Percentiles rank a stretch among this genome's conserved stretches.
These are phyloP conservation scores for Dasypus novemcinctus DNA, from an alignment of 2,113 vertebrate species.

Conservation along the genomic window DNA sequence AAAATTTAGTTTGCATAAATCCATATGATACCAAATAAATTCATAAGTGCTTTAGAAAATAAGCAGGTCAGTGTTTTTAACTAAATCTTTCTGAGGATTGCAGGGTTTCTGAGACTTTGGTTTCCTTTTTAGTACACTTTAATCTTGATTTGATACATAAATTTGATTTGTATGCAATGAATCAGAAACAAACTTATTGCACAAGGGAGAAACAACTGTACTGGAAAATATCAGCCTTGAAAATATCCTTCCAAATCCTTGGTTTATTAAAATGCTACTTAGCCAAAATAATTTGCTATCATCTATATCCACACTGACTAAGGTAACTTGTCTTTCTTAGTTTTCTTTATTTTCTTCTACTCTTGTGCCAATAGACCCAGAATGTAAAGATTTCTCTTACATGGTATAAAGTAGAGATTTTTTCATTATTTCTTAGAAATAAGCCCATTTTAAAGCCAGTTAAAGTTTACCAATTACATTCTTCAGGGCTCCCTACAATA, in stretches of 20 bases:
- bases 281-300: not conserved
- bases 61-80: not conserved
- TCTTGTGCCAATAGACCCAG: not conserved
- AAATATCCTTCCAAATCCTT: slow-evolving; percentile 40
- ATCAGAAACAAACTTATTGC: not conserved
- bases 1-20: slow-evolving; percentile 37
- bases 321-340: not conserved
- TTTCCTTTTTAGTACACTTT: slow-evolving; percentile 27
- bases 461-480: not conserved
- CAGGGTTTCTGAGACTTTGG: not conserved
- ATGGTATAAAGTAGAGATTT: not conserved
- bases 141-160: slow-evolving; percentile 29
- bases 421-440: not conserved
- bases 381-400: not conserved
- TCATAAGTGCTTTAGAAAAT: not conserved
- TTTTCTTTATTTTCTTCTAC: not conserved
- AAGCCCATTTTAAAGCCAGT: not conserved
- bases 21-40: not conserved
- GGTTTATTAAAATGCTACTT: slow-evolving; percentile 30
- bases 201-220: slow-evolving; percentile 2
- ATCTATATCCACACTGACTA: slow-evolving; percentile 17
- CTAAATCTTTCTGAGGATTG: not conserved
- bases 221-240: slow-evolving; percentile 45
- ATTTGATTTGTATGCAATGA: slow-evolving; percentile 13
- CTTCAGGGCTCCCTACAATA: not conserved